Evolutionary conservation across 2,797 vertebrate species (phyloP), one percentile per base, ranked within the genome.

Genomic region (Coracias cyanogaster): DNA sequence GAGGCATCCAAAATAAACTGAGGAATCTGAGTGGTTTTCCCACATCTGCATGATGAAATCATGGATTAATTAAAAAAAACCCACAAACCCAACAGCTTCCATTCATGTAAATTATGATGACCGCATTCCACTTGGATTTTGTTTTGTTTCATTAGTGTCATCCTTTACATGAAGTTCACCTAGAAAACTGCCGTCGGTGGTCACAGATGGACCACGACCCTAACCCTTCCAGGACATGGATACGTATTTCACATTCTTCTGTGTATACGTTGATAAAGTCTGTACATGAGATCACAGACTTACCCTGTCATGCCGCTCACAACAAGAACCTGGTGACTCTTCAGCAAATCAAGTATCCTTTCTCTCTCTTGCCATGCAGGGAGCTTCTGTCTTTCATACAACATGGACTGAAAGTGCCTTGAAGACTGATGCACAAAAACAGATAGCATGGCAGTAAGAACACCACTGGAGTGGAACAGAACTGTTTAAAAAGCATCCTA

Each of bases 281-380:
- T 62, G 6, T 29, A 25, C 21, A 33, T 48, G 73, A 35, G 33
- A 57, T 55, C 43, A 46, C 49, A 37, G 37, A 95, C 98, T 97
- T 97, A 99, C 99, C 99, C 99, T 1, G 99, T 99, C 99, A 99
- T 99, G 60, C 99, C 99, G 57, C 99, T 99, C 98, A 99, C 98
- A 95, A 99, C 99, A 87, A 99, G 98, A 96, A 99, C 99, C 94
- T 99, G 99, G 93, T 98, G 98, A 55, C 73, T 93, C n/a, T 97
- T 95, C 86, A 99, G 88, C 92, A 98, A 90, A 48, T 98, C 94
- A 21, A 99, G 98, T 96, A 99, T 99, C 49, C 97, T 98, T 82
- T 98, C 97, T 94, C 97, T 99, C 96, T 99, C 98, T 83, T 99
- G 97, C 99, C 99, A 99, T 1, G 99, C 99, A 18, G 99, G 99